Evolutionary conservation across 2,113 vertebrate species (phyloP).

Genomic region (Campylomormyrus tamandua): DNA sequence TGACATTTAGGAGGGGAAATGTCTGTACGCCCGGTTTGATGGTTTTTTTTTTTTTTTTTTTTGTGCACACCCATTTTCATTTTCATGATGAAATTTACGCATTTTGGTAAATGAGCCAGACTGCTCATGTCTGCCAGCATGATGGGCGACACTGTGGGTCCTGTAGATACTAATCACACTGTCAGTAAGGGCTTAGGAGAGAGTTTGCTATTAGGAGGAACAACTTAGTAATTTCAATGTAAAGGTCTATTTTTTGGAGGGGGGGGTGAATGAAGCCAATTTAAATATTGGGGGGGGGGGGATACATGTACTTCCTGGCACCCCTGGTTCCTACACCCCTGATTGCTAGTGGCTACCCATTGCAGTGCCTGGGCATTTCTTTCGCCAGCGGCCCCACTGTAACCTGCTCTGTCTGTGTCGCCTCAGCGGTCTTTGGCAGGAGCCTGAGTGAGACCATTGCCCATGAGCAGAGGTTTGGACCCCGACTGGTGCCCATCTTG

Average conservation of each 20-base stretch:
- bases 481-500: constrained; percentile 77
- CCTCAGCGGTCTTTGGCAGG: constrained; percentile 76
- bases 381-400: neutral
- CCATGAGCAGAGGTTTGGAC: constrained; percentile 77
- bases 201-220: neutral
- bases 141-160: neutral
- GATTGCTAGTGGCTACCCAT: neutral
- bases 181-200: neutral
- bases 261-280: neutral
- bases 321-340: neutral
- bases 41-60: neutral
- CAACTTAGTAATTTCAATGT: neutral
- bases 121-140: neutral
- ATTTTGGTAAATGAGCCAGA: neutral
- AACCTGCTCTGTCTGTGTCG: neutral
- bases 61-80: neutral
- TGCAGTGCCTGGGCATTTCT: neutral
- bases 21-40: neutral
- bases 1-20: neutral
- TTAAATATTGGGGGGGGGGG: neutral
- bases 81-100: neutral
- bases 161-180: neutral
- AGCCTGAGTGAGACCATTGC: constrained; percentile 70
- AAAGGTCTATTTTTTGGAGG: neutral
- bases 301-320: neutral